A percentile compares a stretch with the other conserved stretches of the same genome.
phyloP scores from a whole-genome alignment of 1,140 invertebrate species.

The Oscheius sp. region DNA sequence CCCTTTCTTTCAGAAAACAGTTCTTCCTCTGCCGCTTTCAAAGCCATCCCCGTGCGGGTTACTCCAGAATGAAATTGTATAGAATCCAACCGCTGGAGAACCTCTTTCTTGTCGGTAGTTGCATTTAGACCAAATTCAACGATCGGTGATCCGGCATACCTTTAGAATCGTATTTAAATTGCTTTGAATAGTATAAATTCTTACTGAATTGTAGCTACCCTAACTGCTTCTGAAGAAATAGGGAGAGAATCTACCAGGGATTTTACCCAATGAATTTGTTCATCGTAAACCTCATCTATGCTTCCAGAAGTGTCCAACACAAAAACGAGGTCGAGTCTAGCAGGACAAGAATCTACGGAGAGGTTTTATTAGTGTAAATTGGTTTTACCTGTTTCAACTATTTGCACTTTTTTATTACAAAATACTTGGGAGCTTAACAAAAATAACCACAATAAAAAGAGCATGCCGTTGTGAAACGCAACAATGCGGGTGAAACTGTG shows the following conservation, averaged over 20 bases:
- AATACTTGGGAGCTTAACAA: neutral
- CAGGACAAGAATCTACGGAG: constrained; percentile 36
- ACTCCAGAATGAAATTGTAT: neutral
- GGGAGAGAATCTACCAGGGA: constrained; percentile 51
- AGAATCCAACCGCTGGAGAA: neutral
- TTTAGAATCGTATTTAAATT: neutral
- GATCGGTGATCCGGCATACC: neutral
- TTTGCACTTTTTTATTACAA: neutral
- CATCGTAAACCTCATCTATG: constrained; percentile 51
- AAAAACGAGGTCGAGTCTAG: constrained; percentile 54
- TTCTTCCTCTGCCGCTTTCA: neutral
- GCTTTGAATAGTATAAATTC: neutral
- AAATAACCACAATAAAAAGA: neutral
- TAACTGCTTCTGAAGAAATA: constrained; percentile 46
- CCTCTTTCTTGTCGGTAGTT: neutral
- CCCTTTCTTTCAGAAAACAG: neutral
- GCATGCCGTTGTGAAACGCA: neutral
- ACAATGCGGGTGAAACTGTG: no score
- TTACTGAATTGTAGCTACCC: constrained; percentile 56
- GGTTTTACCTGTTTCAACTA: neutral
- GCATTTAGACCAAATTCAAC: neutral
- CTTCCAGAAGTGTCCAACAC: constrained; percentile 54
- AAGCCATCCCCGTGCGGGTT: neutral
- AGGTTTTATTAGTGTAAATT: no score
- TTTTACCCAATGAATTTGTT: constrained; percentile 55